Evolutionary conservation across 2,797 vertebrate species (phyloP).

Genomic region (Sylvilagus floridanus): DNA sequence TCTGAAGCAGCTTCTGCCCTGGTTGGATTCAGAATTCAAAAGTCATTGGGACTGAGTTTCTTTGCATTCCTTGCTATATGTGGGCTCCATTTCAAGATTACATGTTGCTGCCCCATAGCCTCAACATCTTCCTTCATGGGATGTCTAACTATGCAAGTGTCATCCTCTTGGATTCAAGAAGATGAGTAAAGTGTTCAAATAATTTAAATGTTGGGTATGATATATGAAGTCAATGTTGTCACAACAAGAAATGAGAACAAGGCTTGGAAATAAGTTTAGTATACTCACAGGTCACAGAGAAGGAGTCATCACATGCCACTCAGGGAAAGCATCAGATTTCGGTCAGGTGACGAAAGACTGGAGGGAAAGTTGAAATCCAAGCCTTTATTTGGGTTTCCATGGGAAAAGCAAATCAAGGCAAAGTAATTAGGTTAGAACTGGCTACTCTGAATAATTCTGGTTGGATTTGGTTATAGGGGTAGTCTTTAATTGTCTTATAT

Average conservation of each 20-base stretch:
- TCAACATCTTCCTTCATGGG: neutral
- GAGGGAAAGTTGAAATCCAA: neutral
- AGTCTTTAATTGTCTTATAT: neutral
- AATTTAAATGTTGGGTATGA: neutral
- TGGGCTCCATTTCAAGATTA: slow-evolving; percentile 12
- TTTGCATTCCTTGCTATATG: neutral
- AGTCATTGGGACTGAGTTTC: neutral
- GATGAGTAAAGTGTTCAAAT: neutral
- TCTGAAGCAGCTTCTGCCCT: neutral
- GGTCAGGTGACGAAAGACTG: neutral
- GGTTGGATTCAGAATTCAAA: slow-evolving; percentile 18
- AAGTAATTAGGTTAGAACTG: neutral
- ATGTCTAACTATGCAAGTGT: neutral
- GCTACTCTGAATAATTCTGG: neutral
- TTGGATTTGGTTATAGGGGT: neutral
- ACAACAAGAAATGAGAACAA: neutral
- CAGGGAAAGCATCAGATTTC: neutral
- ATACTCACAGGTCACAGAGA: neutral
- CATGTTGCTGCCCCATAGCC: neutral
- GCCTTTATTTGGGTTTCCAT: neutral
- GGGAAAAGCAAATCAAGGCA: neutral
- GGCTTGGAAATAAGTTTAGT: neutral
- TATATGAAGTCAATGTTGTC: neutral
- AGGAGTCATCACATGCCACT: neutral
- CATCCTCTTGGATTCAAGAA: neutral